Base-by-base conservation (phyloP, 2,113 vertebrate species). In the Anarrhichthys ocellatus region DNA sequence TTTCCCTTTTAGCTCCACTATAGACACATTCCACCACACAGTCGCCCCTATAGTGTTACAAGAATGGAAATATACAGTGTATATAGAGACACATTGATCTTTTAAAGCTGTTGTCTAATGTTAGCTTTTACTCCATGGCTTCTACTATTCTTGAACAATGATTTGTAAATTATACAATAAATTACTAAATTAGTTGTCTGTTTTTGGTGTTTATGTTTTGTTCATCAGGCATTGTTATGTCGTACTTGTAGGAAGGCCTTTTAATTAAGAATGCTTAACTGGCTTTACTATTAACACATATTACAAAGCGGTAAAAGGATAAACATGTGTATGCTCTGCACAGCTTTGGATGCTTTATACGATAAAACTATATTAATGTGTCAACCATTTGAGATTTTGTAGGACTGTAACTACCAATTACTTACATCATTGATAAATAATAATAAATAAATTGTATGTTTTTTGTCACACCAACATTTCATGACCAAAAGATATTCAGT, bases 1-100 rank as follows among this genome's bases (percentile, higher is more conserved):
- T 63, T 89, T 87, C 78, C 58, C 78, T 84, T 81, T 88, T 73
- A 88, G 65, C 68, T 69, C 68, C 36, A 72, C 27, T 68, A 73
- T 46, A 52, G 59, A 76, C 40, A 42, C 79, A 83, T 82, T 52
- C 36, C 79, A 66, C 6, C 1, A 11, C 54, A 11, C 24, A 62
- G 59, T 63, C 18, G 3, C 0, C n/a, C 0, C 5, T 74, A 9
- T 65, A 75, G 56, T 77, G 72, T 85, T 76, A 61, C 64, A 76
- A 32, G 6, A 73, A 46, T 68, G 69, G 48, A 82, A 73, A 63
- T n/a, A 17, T 10, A 40, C 20, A 42, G 36, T 52, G 9, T 71
- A 48, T 36, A 48, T 36, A 48, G 5, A 59, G 4, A 44, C 38
- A 14, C 1, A 44, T 38, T 34, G 17, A 77, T 52, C 40, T 59